Conservation (phyloP, 2,797 vertebrate species). For the Rhyacichthys aspro region DNA sequence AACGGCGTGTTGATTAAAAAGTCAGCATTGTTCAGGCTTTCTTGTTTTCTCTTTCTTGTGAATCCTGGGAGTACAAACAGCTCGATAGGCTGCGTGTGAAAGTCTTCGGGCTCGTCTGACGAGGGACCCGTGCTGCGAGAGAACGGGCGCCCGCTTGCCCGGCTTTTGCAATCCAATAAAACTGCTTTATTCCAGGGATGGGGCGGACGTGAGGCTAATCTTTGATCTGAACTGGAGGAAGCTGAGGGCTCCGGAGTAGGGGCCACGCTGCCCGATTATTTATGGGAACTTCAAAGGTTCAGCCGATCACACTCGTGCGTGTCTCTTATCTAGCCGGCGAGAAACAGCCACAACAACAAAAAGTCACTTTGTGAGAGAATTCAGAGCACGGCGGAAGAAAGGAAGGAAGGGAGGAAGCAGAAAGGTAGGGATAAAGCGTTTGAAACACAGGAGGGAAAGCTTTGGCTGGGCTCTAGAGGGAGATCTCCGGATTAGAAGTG, state of each 20-base stretch:
- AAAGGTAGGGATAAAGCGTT: conserved; percentile 57
- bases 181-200: conserved; percentile 72
- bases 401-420: neutral
- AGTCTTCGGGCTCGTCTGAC: conserved; percentile 72
- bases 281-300: conserved; percentile 78
- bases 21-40: conserved; percentile 74
- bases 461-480: conserved; percentile 40
- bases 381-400: conserved; percentile 49
- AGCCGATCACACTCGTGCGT: conserved; percentile 70
- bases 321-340: conserved; percentile 71
- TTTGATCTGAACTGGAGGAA: conserved; percentile 80
- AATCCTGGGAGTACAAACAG: conserved; percentile 78
- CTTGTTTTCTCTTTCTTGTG: conserved; percentile 77
- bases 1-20: conserved; percentile 76
- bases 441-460: conserved; percentile 42
- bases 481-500: conserved; percentile 63
- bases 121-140: conserved; percentile 61
- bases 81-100: conserved; percentile 79
- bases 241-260: conserved; percentile 69
- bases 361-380: conserved; percentile 67
- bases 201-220: conserved; percentile 76
- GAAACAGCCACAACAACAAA: conserved; percentile 76
- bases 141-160: conserved; percentile 48
- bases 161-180: conserved; percentile 77
- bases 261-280: conserved; percentile 69